Evolutionary conservation across 2,888 invertebrate genomes (phyloP).

Genomic region (Seira sanloemensis): DNA sequence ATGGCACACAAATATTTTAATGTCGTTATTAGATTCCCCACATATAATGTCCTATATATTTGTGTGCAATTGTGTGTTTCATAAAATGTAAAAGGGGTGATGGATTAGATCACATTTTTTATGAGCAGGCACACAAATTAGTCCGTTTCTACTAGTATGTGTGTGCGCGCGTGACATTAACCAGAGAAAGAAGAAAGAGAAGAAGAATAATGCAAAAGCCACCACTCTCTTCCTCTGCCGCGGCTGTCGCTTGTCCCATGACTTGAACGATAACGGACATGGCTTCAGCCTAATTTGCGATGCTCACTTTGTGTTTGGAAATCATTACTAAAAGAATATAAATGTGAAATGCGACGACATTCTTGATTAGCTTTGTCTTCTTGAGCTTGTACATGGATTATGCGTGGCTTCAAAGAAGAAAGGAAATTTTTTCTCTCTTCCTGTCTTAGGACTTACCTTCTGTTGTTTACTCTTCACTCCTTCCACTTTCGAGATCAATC

Average conservation of each 20-base stretch:
- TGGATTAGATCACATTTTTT: not conserved
- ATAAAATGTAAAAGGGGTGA: not conserved
- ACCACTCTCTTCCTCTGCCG: no score
- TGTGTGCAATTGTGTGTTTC: not conserved
- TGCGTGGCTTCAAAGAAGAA: constrained; percentile 9
- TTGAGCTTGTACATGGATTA: constrained; percentile 12
- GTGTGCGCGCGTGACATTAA: no score
- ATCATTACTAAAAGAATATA: not conserved
- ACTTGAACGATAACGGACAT: constrained; percentile 1
- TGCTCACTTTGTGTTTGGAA: not conserved
- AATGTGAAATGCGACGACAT: not conserved
- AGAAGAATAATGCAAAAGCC: not conserved
- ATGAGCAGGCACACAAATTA: no score
- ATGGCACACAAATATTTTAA: not conserved
- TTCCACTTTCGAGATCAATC: constrained; percentile 66
- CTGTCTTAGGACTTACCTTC: not conserved
- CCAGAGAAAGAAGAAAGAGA: not conserved
- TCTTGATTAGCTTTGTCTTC: constrained; percentile 6
- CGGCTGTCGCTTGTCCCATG: not conserved
- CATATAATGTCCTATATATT: no score
- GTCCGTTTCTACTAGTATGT: no score
- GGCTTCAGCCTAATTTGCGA: not conserved
- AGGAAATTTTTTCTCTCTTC: not conserved
- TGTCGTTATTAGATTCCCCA: no score
- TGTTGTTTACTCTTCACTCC: no score